Evolutionary conservation across 2,797 vertebrate species (phyloP).

Genomic region (Coreius guichenoti): DNA sequence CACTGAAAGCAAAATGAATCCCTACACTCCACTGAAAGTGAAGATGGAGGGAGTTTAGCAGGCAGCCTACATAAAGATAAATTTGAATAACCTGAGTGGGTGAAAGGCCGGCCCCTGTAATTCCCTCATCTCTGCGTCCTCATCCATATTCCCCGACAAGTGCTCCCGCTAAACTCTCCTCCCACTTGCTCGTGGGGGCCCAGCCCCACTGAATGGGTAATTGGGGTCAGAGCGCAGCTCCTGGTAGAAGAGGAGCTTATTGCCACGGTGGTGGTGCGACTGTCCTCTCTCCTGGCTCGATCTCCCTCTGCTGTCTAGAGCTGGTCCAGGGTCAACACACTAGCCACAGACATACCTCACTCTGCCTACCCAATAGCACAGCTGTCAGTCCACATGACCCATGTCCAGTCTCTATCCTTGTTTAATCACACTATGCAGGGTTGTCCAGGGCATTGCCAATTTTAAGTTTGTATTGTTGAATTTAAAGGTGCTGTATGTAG

Average conservation of each 20-base stretch:
- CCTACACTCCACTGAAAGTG: background rate
- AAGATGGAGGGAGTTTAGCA: conserved; percentile 11
- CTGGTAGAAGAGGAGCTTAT: conserved; percentile 69
- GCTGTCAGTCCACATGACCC: conserved; percentile 20
- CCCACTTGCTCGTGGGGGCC: conserved; percentile 69
- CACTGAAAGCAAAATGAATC: background rate
- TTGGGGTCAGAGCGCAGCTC: conserved; percentile 78
- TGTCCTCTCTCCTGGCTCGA: conserved; percentile 52
- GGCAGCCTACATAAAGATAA: conserved; percentile 49
- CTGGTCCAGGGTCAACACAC: background rate
- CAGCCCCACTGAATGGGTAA: conserved; percentile 84
- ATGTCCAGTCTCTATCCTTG: conserved; percentile 16
- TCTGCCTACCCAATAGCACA: conserved; percentile 6
- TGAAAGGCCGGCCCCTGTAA: conserved; percentile 71
- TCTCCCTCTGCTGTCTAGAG: conserved; percentile 39
- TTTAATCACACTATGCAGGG: background rate
- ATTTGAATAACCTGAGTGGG: conserved; percentile 62
- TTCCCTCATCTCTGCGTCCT: conserved; percentile 75
- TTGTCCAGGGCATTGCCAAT: background rate
- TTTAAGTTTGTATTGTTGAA: conserved; percentile 1
- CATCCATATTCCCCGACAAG: conserved; percentile 80
- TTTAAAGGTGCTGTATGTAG: too few relatives aligned
- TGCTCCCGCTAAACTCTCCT: conserved; percentile 78
- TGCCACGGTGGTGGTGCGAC: conserved; percentile 67
- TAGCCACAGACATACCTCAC: background rate